Base-by-base conservation (phyloP, 2,797 vertebrate species). In the Pachyuromys duprasi region DNA sequence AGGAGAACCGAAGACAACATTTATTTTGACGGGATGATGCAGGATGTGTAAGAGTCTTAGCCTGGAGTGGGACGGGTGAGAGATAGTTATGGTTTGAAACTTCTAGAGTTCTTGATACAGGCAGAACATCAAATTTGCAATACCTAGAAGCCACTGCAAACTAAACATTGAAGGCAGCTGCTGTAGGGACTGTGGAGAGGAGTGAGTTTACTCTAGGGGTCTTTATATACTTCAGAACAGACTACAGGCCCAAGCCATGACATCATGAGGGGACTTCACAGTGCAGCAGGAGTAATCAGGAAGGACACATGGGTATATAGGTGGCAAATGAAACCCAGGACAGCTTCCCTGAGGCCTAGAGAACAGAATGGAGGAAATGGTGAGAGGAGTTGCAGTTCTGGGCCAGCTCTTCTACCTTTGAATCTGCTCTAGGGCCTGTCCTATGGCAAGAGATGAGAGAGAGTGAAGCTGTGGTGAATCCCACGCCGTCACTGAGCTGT, bases 31-130 rank as follows among this genome's bases (percentile, higher is more conserved):
- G 22, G 60, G 39, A 31, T n/a, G 3, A 7, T 13, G 4, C 8
- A 11, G 5, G 55, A 33, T 42, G 31, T 0, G 0, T 55, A 0
- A 0, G 33, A 31, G 24, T 39, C 53, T 57, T 53, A 2, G 22
- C 9, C 39, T 36, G 4, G 18, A 62, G 24, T 26, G 12, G n/a
- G 18, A 2, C 11, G 12, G 0, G 2, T 55, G 36, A 7, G 31
- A 3, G 3, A 36, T 60, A 14, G 31, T 65, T 86, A 3, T 31
- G 2, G 17, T n/a, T 42, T 79, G 55, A 88, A 87, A 72, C 55
- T 5, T 0, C 0, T 7, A 11, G 15, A 31, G 17, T 26, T 62
- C 53, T 65, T 45, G 28, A 65, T 39, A 36, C 5, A 20, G 67
- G 13, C 33, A 36, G 45, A 42, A 7, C 14, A 8, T 69, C 55